Conservation (phyloP, 2,797 vertebrate genomes). For the Falco novaeseelandiae region DNA sequence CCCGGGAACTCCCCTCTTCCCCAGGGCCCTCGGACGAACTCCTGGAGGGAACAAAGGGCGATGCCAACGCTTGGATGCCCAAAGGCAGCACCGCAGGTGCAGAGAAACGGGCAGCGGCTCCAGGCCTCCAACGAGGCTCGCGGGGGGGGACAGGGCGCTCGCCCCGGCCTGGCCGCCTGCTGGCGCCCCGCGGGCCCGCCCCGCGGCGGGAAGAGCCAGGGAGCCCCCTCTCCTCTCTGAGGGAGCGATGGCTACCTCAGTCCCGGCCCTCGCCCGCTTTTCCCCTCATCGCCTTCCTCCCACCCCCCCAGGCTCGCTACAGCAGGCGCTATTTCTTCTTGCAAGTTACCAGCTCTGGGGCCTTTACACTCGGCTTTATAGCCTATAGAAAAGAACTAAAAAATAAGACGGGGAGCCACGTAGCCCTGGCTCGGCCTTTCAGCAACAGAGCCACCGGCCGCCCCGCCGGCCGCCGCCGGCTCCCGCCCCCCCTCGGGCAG, state of each 20-base stretch:
- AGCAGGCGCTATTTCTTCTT: no score
- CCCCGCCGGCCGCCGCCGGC: background rate
- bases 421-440: background rate
- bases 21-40: background rate
- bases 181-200: background rate
- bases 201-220: no score
- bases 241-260: accelerated
- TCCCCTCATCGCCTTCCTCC: background rate
- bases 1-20: background rate
- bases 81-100: accelerated
- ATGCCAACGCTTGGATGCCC: background rate
- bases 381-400: background rate
- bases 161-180: background rate
- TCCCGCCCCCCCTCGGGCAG: background rate
- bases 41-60: background rate
- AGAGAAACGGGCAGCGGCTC: background rate
- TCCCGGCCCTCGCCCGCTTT: background rate
- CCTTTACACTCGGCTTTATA: accelerated
- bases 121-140: background rate
- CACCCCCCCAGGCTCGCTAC: no score
- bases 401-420: background rate
- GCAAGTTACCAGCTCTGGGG: background rate
- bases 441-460: background rate
- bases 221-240: background rate
- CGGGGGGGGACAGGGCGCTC: accelerated